These are phyloP conservation scores for Gavia stellata DNA, from an alignment of 2,113 vertebrate genomes.

Conservation along the genomic window DNA sequence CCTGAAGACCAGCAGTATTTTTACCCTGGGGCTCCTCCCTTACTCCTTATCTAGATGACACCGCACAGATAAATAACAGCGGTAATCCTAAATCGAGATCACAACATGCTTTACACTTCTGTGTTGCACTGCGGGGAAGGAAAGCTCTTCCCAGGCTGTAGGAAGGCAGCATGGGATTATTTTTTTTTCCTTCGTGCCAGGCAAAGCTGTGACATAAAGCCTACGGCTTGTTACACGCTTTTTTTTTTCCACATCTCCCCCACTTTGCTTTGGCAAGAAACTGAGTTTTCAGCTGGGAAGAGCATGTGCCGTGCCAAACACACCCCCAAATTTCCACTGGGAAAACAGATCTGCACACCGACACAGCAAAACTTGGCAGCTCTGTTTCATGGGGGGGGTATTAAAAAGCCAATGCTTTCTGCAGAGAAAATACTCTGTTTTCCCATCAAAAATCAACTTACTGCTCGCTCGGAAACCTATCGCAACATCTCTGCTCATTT, in stretches of 20 bases:
- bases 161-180: not conserved
- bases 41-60: not conserved
- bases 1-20: not conserved
- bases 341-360: not conserved
- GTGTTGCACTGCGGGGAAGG: not conserved
- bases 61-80: not conserved
- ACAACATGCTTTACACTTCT: not conserved
- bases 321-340: slow-evolving; percentile 5
- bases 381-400: not conserved
- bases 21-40: not conserved
- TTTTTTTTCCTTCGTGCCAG: slow-evolving; percentile 17
- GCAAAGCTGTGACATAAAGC: slow-evolving; percentile 59
- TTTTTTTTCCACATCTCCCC: not conserved
- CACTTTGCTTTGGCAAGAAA: slow-evolving; percentile 33
- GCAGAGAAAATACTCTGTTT: not conserved
- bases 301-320: slow-evolving; percentile 10
- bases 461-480: not conserved
- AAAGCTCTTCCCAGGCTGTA: slow-evolving; percentile 27
- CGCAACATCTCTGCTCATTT: not conserved
- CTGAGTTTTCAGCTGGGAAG: slow-evolving; percentile 43
- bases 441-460: not conserved
- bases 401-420: not conserved
- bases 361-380: not conserved
- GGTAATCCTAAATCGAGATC: not conserved
- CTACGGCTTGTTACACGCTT: not conserved